Conservation (phyloP, 1,140 invertebrate genomes). For the Meloidogyne chitwoodi region DNA sequence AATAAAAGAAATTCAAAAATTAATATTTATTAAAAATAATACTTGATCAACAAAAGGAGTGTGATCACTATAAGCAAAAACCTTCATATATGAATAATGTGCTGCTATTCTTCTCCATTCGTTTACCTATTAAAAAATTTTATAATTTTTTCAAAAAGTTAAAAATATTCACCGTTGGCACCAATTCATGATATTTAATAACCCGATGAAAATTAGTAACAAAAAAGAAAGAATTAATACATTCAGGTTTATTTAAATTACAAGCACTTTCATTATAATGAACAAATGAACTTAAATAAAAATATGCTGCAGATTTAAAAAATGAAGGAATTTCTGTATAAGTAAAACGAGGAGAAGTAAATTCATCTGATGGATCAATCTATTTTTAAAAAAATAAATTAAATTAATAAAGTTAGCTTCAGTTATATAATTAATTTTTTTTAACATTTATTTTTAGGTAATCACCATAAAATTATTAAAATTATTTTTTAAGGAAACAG, state of each 20-base stretch:
- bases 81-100: conserved; percentile 48
- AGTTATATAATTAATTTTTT: no score
- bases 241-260: conserved; percentile 41
- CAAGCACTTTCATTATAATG: conserved; percentile 54
- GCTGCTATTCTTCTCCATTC: conserved; percentile 53
- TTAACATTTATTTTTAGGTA: no score
- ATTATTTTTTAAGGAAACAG: no score
- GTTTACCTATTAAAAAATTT: conserved; percentile 24
- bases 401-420: no score
- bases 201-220: conserved; percentile 57
- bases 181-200: conserved; percentile 58
- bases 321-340: conserved; percentile 56
- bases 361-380: conserved; percentile 7
- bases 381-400: conserved; percentile 7
- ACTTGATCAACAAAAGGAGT: conserved; percentile 58
- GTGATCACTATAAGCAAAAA: conserved; percentile 58
- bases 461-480: no score
- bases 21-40: background rate
- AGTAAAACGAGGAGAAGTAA: conserved; percentile 27
- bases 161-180: conserved; percentile 46
- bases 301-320: conserved; percentile 55
- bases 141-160: background rate
- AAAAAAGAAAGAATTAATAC: conserved; percentile 54
- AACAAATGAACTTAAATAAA: conserved; percentile 55
- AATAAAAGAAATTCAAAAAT: no score